Base-by-base conservation (phyloP, 2,113 vertebrate species). In the Anolis carolinensis region DNA sequence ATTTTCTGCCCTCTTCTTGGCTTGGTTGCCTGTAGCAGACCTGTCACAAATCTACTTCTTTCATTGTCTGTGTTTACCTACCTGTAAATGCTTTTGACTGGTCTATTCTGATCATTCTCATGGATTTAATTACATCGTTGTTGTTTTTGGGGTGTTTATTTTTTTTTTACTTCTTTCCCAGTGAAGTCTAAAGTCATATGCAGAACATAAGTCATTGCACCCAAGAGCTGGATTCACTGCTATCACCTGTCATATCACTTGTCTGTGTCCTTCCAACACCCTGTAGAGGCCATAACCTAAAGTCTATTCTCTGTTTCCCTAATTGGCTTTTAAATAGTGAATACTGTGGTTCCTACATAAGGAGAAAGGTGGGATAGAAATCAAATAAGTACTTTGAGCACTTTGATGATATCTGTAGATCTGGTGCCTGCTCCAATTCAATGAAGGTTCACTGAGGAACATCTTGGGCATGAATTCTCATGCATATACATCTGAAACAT, bases 401-500 rank as follows among this genome's bases (percentile, higher is more conserved):
- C 9, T 25, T 62, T 82, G 44, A 44, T 48, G 34, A 27, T 6
- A 2, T 63, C 36, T 80, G 18, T 78, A 81, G 39, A 39, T 62
- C 18, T 34, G 36, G 16, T 67, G 55, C 16, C n/a, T 72, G 80
- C 5, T 18, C 84, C 78, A 59, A 23, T 74, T 1, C n/a, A 79
- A 16, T 71, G 50, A 13, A 34, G 44, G 71, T 83, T 52, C 11
- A 1, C 67, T 83, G 6, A 86, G 30, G 67, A 36, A 20, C 75
- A 52, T 59, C 39, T 82, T 72, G 74, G 85, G 75, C 50, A 20
- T 72, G 89, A 30, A 72, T 59, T 82, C 14, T 67, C 72, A 5
- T 11, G 7, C 65, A 65, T 67, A 55, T 23, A 18, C 34, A 30
- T 32, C 70, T 73, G 55, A n/a, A 11, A 55, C n/a, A 55, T 23